Evolutionary conservation across 1,140 invertebrate species (phyloP).

Genomic region (Mercenaria mercenaria): DNA sequence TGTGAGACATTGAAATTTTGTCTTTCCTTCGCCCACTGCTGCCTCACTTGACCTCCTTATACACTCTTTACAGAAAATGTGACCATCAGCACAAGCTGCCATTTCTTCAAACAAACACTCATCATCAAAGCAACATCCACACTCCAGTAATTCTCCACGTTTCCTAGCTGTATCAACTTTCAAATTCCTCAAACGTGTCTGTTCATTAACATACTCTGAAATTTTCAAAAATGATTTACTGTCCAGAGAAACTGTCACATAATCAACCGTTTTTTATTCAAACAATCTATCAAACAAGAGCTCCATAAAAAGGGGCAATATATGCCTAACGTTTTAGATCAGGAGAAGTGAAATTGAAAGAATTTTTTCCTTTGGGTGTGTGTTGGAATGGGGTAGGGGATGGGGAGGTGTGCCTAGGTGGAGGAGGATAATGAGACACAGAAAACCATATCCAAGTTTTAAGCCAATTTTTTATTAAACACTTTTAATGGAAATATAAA

Average conservation of each 20-base stretch:
- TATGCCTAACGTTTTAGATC: too few species aligned
- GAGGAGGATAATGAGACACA: too few species aligned
- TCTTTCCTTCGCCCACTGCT: slow-evolving; percentile 87
- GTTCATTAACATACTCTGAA: slow-evolving; percentile 72
- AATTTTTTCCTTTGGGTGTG: too few species aligned
- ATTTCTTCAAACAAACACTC: slow-evolving; percentile 89
- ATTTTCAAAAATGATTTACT: too few species aligned
- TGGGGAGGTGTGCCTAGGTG: too few species aligned
- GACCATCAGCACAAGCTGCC: slow-evolving; percentile 87
- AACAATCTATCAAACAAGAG: neutral
- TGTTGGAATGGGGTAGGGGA: too few species aligned
- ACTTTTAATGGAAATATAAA: too few species aligned
- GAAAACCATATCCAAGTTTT: too few species aligned
- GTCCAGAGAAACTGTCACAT: slow-evolving; percentile 7
- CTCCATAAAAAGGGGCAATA: neutral
- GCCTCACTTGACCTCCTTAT: slow-evolving; percentile 87
- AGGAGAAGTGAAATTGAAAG: too few species aligned
- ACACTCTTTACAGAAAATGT: slow-evolving; percentile 89
- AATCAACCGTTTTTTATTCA: too few species aligned
- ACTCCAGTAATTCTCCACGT: slow-evolving; percentile 85
- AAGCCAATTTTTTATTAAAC: too few species aligned
- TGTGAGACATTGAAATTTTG: slow-evolving; percentile 87
- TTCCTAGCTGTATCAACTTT: slow-evolving; percentile 83
- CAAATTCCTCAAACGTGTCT: slow-evolving; percentile 62
- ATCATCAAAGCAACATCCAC: slow-evolving; percentile 89